Conservation (phyloP, 2,113 vertebrate genomes). For the Alosa alosa region DNA sequence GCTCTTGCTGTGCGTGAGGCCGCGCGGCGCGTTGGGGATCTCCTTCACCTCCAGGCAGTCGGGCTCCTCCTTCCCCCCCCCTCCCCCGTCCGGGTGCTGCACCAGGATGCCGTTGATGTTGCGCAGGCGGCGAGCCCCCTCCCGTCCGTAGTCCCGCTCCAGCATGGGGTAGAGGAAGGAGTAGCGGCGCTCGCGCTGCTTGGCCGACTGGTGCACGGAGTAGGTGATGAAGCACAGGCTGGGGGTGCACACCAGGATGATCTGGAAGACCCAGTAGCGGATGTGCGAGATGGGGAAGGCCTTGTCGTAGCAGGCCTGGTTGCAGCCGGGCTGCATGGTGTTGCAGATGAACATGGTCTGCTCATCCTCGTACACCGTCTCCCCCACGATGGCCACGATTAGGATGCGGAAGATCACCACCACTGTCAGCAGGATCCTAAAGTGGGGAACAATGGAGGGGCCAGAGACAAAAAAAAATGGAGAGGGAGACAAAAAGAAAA, state of each 20-base stretch:
- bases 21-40: constrained; percentile 65
- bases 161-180: constrained; percentile 79
- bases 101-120: constrained; percentile 74
- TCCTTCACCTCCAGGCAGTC: constrained; percentile 80
- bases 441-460: constrained; percentile 23
- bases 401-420: constrained; percentile 91
- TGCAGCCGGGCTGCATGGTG: constrained; percentile 86
- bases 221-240: constrained; percentile 92
- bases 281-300: constrained; percentile 91
- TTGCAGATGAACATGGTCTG: constrained; percentile 90
- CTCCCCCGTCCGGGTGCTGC: constrained; percentile 61
- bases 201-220: constrained; percentile 85
- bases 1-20: constrained; percentile 68
- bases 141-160: constrained; percentile 71
- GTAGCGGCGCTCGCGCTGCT: constrained; percentile 78
- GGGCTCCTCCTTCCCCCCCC: constrained; percentile 70
- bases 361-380: constrained; percentile 88
- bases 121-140: constrained; percentile 66
- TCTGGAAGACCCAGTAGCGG: constrained; percentile 92
- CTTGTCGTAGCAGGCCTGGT: constrained; percentile 88
- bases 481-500: not conserved
- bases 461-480: constrained; percentile 3
- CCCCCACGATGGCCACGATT: constrained; percentile 87
- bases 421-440: constrained; percentile 86
- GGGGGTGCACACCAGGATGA: constrained; percentile 88